Evolutionary conservation across 2,797 vertebrate genomes (phyloP).

Genomic region (Trematomus bernacchii): DNA sequence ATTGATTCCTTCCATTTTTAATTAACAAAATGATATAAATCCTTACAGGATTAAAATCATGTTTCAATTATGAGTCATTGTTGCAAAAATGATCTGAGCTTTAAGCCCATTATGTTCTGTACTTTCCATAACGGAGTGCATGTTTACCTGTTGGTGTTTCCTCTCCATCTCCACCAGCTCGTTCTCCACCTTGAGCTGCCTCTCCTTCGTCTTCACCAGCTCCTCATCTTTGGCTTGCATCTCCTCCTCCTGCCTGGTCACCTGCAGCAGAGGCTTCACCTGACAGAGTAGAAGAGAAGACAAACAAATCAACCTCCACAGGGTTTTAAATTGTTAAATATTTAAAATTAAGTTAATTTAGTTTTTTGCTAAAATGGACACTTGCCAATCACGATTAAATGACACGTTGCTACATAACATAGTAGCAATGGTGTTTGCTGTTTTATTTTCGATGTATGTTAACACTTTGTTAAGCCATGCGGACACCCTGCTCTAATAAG

Average conservation of each 20-base stretch:
- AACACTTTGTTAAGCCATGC: not conserved
- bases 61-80: not conserved
- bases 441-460: not conserved
- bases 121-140: not conserved
- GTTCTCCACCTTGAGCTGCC: constrained; percentile 93
- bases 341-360: not conserved
- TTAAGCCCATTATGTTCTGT: not conserved
- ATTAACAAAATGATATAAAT: not conserved
- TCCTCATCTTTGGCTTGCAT: constrained; percentile 98
- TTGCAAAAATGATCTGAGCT: not conserved
- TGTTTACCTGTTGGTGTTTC: constrained; percentile 94
- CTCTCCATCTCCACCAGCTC: constrained; percentile 96
- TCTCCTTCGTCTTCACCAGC: constrained; percentile 96
- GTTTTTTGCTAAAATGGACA: not conserved
- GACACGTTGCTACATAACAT: not conserved
- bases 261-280: constrained; percentile 98
- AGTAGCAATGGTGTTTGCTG: no score
- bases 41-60: not conserved
- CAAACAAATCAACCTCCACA: not conserved
- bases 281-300: constrained; percentile 53
- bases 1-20: not conserved
- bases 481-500: not conserved
- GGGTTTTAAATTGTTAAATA: not conserved
- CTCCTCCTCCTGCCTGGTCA: constrained; percentile 97
- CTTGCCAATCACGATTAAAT: not conserved